Base-by-base conservation (phyloP, 30 jellyfish, hydroid and myxozoan species). In the Mastigias papua region DNA sequence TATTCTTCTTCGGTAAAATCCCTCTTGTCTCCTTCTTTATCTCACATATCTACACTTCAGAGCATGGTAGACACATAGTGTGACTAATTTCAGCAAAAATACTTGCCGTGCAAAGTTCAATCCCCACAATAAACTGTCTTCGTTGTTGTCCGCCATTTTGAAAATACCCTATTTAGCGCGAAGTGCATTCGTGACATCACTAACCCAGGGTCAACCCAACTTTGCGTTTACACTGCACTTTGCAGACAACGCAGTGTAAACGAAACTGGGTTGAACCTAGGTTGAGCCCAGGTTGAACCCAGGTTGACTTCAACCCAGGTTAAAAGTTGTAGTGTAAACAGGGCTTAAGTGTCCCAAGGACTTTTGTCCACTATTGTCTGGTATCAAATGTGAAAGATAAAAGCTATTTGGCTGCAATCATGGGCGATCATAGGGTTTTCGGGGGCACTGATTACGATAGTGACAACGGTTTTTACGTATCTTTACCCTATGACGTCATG, bases 131-230 rank as follows among this genome's bases (percentile, higher is more conserved):
- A n/a, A 74, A 74, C 37, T 65, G 22, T 65, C 76, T 25, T 65
- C 37, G 34, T 16, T 65, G 76, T 37, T 37, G 60, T 17, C 86
- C 77, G 77, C 86, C 86, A 75, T 35, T 75, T 75, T 75, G 78
- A 75, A 34, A 46, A 72, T 31, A 11, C 37, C 86, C 74, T 13
- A 25, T 9, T 71, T 20, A 7, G 16, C 32, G 72, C 65, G 70
- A 61, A 48, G 87, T 87, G 93, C 88, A 84, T 84, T 71, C 93
- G 93, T 54, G 42, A 77, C 61, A 50, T 32, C 71, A 10, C 71
- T 71, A 54, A 69, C 93, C 80, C 50, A 26, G 88, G 54, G 63
- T 71, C 86, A 72, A 84, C 92, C 75, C 11, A 49, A 15, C 80
- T 82, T 82, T 82, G 84, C 76, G 64, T 82, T 66, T 35, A 80